Conservation (phyloP, 2,113 vertebrate genomes). For the Ramphastos sulfuratus region DNA sequence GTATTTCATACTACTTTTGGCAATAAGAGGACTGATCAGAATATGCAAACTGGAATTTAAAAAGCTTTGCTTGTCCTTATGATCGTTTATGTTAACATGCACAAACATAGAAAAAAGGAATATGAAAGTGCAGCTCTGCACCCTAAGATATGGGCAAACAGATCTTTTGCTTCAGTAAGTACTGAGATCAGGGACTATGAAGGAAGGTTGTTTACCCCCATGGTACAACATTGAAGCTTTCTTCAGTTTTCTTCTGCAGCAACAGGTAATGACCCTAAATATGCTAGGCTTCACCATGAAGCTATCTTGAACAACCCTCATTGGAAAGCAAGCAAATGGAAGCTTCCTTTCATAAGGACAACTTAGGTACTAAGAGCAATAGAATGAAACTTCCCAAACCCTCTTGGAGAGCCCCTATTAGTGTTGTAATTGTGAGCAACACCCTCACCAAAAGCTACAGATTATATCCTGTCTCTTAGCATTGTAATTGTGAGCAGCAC, state of each 20-base stretch:
- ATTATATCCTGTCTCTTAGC: neutral
- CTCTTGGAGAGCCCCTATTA: neutral
- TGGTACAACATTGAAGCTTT: neutral
- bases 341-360: neutral
- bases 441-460: neutral
- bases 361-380: neutral
- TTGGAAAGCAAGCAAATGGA: neutral
- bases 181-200: neutral
- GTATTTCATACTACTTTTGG: neutral
- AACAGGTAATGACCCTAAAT: neutral
- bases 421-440: neutral
- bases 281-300: neutral
- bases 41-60: neutral
- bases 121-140: neutral
- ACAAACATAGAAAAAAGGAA: neutral
- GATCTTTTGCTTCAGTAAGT: neutral
- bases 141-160: neutral
- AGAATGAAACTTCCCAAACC: neutral
- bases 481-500: neutral
- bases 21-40: neutral
- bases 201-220: neutral
- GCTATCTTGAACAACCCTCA: neutral
- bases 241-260: neutral
- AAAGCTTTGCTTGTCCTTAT: neutral
- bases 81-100: neutral